Evolutionary conservation across 2,888 invertebrate species (phyloP), one percentile per base, ranked within the genome.

Genomic region (Tanypteryx hageni): DNA sequence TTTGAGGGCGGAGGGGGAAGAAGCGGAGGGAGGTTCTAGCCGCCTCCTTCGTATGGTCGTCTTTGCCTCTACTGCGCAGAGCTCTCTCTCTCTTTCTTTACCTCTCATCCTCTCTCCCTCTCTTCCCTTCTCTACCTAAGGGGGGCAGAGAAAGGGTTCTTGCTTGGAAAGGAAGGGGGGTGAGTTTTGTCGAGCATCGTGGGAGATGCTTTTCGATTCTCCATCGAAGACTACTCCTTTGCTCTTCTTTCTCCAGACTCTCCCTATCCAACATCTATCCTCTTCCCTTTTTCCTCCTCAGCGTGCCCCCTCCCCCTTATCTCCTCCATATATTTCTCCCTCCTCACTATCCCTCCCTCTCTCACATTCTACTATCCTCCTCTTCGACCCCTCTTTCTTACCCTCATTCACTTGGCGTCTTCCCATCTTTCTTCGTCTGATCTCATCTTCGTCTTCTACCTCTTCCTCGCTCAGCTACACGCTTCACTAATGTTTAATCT

Each of bases 181-280:
- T 18, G n/a, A n/a, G n/a, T 7, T 76, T 16, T 14, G 64, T n/a
- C 76, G 76, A 22, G 76, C 76, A 76, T 76, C 76, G 76, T 76
- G 76, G 76, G 76, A 76, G 76, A 76, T 76, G 76, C 76, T 76
- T 76, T 76, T 76, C n/a, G 27, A 76, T 76, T n/a, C 76, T 76
- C 76, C 76, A 76, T 76, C 76, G 76, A 68, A 18, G 68, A 76
- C 76, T 27, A 76, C 76, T 76, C 76, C 18, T 18, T 22, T 68
- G 68, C 68, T 68, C 68, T 68, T 68, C 68, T 68, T 18, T 68
- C 68, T 68, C 76, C 76, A 76, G 76, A 76, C 76, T 22, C 76
- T 76, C 27, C 22, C 76, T 76, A 76, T 76, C 76, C 22, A 10
- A 27, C 76, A 76, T 76, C 76, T 76, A 27, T 44, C 44, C 56